These are phyloP conservation scores for Potamarius usumacintae DNA, from an alignment of 2,113 vertebrate genomes.

Conservation along the genomic window DNA sequence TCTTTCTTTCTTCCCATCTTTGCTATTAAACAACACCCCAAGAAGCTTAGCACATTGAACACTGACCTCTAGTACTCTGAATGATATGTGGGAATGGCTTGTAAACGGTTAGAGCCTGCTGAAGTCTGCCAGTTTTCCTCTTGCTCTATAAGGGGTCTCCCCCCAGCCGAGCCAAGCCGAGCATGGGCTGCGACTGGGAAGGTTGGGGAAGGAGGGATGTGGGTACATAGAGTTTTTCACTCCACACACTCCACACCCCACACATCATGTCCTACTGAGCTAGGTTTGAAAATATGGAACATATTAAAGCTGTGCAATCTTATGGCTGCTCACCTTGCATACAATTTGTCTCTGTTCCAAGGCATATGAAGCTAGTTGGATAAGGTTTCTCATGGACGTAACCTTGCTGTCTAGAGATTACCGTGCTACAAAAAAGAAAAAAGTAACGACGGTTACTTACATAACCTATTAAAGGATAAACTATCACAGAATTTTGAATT, in stretches of 20 bases:
- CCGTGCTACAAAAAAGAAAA: background rate
- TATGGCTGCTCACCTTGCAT: constrained; percentile 32
- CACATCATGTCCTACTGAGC: constrained; percentile 10
- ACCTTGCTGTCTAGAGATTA: background rate
- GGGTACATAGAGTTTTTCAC: constrained; percentile 20
- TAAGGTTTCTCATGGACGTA: background rate
- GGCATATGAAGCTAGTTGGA: background rate
- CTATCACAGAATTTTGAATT: background rate
- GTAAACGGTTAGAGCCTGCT: constrained; percentile 4
- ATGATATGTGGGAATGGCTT: constrained; percentile 18
- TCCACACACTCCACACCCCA: background rate
- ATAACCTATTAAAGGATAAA: constrained; percentile 4
- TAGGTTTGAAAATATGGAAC: constrained; percentile 32
- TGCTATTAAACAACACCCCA: constrained; percentile 31
- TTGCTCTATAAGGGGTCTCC: constrained; percentile 40
- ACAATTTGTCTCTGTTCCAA: constrained; percentile 34
- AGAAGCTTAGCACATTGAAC: constrained; percentile 38
- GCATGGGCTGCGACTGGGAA: constrained; percentile 23
- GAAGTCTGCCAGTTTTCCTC: constrained; percentile 22
- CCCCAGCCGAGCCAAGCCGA: background rate
- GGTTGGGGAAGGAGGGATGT: background rate
- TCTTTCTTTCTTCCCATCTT: constrained; percentile 23
- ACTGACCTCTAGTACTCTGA: constrained; percentile 23
- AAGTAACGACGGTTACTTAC: background rate
- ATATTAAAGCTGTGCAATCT: constrained; percentile 18